Percentiles rank a stretch among this genome's conserved stretches.
These are phyloP conservation scores for Clusia tigrina DNA, from an alignment of 2,888 invertebrate genomes.

Conservation along the genomic window DNA sequence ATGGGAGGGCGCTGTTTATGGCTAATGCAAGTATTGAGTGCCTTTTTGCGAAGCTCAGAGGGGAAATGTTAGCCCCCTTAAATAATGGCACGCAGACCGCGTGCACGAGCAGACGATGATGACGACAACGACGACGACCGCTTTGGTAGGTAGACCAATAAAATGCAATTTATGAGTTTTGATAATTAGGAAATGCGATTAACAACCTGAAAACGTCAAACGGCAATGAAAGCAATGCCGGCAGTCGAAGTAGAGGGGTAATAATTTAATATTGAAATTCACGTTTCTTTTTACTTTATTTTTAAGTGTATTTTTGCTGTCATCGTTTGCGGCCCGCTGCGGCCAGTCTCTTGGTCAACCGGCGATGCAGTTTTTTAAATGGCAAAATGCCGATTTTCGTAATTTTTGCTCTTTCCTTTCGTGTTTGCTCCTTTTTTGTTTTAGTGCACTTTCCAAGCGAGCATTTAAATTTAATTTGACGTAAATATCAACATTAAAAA, in stretches of 20 bases:
- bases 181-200: slow-evolving; percentile 47
- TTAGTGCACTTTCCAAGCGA: slow-evolving; percentile 27
- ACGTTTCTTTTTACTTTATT: background rate
- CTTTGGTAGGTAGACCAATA: slow-evolving; percentile 33
- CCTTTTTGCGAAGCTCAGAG: too few species aligned
- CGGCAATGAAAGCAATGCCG: too few species aligned
- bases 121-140: slow-evolving; percentile 5
- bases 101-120: background rate
- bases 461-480: slow-evolving; percentile 62
- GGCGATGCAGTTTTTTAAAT: slow-evolving; percentile 18
- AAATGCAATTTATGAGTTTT: slow-evolving; percentile 42
- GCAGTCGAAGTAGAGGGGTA: slow-evolving; percentile 18
- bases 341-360: background rate
- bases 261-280: slow-evolving; percentile 24
- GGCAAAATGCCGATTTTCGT: background rate
- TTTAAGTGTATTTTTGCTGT: slow-evolving; percentile 36
- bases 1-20: too few species aligned
- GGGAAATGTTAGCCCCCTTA: slow-evolving; percentile 35
- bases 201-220: slow-evolving; percentile 34
- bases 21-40: too few species aligned
- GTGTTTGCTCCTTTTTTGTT: background rate
- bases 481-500: slow-evolving; percentile 56
- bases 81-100: background rate
- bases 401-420: slow-evolving; percentile 10
- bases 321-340: slow-evolving; percentile 10